Percentiles rank a stretch among this genome's conserved stretches.
These are phyloP conservation scores for Gymnarchus niloticus DNA, from an alignment of 2,113 vertebrate genomes.

Conservation along the genomic window DNA sequence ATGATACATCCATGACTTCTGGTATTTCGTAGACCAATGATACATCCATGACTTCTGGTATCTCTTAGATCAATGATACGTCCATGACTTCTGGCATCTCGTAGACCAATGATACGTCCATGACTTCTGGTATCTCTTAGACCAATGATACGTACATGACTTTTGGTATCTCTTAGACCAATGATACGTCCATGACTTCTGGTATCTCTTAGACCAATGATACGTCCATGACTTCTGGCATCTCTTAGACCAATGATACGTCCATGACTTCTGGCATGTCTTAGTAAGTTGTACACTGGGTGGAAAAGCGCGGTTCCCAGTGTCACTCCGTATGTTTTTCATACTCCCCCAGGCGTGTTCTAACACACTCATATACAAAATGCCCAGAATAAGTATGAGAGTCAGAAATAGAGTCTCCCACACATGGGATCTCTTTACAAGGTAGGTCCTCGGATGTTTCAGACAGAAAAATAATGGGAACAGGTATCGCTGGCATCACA, in stretches of 20 bases:
- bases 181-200: background rate
- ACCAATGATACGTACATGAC: background rate
- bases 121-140: background rate
- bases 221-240: background rate
- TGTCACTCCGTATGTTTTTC: background rate
- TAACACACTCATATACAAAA: background rate
- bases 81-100: background rate
- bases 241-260: background rate
- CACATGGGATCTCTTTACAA: background rate
- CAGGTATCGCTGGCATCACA: background rate
- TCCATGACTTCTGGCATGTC: background rate
- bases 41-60: background rate
- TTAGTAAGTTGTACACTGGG: background rate
- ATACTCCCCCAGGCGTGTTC: background rate
- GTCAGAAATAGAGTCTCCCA: constrained; percentile 16
- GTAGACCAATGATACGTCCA: background rate
- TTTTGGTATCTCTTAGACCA: background rate
- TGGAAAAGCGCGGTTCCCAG: background rate
- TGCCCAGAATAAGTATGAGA: constrained; percentile 9
- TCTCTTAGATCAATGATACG: background rate
- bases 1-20: background rate
- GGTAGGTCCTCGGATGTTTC: background rate
- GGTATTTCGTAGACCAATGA: background rate
- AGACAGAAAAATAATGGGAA: constrained; percentile 7
- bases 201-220: background rate